Conservation (phyloP, 2,797 vertebrate genomes). For the Hephaestus fuliginosus region DNA sequence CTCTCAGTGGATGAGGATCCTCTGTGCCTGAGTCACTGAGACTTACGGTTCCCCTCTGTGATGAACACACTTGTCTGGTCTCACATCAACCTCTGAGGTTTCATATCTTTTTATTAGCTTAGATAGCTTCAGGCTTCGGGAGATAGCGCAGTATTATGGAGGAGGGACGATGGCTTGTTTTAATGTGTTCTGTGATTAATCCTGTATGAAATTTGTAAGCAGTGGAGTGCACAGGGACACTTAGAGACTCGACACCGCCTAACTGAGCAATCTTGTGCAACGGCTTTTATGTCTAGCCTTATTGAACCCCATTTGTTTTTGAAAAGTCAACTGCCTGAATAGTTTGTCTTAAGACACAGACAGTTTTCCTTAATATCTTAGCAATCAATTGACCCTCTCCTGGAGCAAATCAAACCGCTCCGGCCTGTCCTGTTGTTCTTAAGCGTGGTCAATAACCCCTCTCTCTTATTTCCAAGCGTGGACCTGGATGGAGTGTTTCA, state of each 20-base stretch:
- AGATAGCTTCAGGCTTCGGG: conserved; percentile 33
- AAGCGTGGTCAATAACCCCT: conserved; percentile 40
- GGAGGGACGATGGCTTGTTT: conserved; percentile 49
- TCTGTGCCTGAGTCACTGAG: conserved; percentile 32
- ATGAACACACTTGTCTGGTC: conserved; percentile 62
- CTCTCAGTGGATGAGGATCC: conserved; percentile 3
- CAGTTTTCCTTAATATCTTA: conserved; percentile 21
- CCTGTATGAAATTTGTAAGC: conserved; percentile 49
- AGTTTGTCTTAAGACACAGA: conserved; percentile 40
- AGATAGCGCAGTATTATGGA: conserved; percentile 37
- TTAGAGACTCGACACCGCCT: conserved; percentile 33
- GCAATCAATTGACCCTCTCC: conserved; percentile 39
- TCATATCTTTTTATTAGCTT: conserved; percentile 64
- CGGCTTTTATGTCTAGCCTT: conserved; percentile 47
- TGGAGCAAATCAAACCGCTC: conserved; percentile 25
- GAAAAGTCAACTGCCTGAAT: conserved; percentile 36
- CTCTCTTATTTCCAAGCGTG: conserved; percentile 75
- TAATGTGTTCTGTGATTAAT: conserved; percentile 54
- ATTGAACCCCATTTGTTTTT: conserved; percentile 52
- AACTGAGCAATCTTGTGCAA: conserved; percentile 43
- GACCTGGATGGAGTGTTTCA: conserved; percentile 86
- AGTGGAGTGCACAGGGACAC: conserved; percentile 28
- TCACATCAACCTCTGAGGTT: conserved; percentile 46
- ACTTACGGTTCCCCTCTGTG: conserved; percentile 43
- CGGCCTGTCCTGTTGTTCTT: background rate